phyloP scores from a whole-genome alignment of 2,888 invertebrate genomes.

The Zhuqinia jingwanae region DNA sequence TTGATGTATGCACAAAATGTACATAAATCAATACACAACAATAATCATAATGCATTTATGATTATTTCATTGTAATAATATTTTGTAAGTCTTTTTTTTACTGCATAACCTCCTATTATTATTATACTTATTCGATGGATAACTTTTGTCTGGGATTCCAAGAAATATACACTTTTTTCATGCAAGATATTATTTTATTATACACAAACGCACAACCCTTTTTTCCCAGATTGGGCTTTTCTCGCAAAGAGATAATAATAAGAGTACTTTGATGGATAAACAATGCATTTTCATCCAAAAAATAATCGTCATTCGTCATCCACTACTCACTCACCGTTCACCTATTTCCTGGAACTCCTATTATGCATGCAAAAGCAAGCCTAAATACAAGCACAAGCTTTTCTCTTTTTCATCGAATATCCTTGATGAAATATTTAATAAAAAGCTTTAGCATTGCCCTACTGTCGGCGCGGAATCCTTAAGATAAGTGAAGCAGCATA shows the following conservation, averaged over 20 bases:
- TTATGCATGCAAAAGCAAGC: too few species aligned
- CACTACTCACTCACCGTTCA: conserved; percentile 33
- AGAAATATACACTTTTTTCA: too few species aligned
- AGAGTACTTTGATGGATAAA: neutral
- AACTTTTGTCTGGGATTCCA: too few species aligned
- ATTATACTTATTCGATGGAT: too few species aligned
- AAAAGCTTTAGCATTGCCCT: conserved; percentile 6
- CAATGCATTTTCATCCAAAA: neutral
- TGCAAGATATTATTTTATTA: too few species aligned
- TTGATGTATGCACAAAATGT: neutral
- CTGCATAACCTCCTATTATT: too few species aligned
- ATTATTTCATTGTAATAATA: neutral
- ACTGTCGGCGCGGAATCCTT: conserved; percentile 52
- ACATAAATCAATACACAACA: conserved; percentile 32
- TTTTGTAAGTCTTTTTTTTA: too few species aligned
- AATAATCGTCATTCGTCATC: conserved; percentile 20
- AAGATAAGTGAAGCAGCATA: conserved; percentile 70
- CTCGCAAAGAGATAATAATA: too few species aligned
- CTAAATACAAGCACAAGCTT: conserved; percentile 12
- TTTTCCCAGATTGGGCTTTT: too few species aligned
- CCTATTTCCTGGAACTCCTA: conserved; percentile 45
- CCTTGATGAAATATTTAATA: conserved; percentile 55
- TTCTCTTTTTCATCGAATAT: conserved; percentile 8
- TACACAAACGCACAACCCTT: too few species aligned
- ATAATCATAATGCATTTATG: conserved; percentile 18